Evolutionary conservation across 2,888 invertebrate species (phyloP), one percentile per base, ranked within the genome.

Genomic region (Parnassius smintheus): DNA sequence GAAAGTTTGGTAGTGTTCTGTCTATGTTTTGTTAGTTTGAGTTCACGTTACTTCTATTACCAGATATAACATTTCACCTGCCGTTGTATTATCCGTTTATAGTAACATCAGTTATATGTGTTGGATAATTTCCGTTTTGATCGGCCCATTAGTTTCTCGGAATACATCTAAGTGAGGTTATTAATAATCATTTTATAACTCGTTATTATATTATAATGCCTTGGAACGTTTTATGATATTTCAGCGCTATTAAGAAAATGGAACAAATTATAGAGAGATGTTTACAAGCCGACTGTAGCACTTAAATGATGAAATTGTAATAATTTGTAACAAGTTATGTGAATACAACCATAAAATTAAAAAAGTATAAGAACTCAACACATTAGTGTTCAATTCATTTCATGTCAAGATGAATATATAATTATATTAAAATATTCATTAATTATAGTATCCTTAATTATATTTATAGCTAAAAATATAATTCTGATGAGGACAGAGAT

Each of bases 231-330:
- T 59, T 49, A 54, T 48, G 48, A 54, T 13, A 12, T 54, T 2
- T 11, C 12, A 48, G 59, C 13, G 9, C 41, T 49, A 41, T 49
- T 22, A 42, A 3, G 2, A 9, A 46, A 49, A 22, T 7, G 53
- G 35, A 18, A 49, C 52, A 35, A 52, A 46, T 45, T 52, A 22
- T 25, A 53, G 70, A 70, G 70, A 25, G 7, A 35, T 35, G 35
- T 69, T 68, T 71, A 72, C 73, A 74, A 66, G 61, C 70, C 66
- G 67, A 46, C 52, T 68, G 69, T 67, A 42, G 11, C 41, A 18
- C 11, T 54, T 3, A 48, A 9, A 35, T 54, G 9, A 12, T 48
- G 18, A 10, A 35, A 18, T 12, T 62, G 18, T 48, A 50, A 35
- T 35, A 35, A 35, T 50, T 44, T 42, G n/a, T 45, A 53, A 46